Evolutionary conservation across 2,797 vertebrate species (phyloP), one percentile per base, ranked within the genome.

Genomic region (Pangasius macronema): DNA sequence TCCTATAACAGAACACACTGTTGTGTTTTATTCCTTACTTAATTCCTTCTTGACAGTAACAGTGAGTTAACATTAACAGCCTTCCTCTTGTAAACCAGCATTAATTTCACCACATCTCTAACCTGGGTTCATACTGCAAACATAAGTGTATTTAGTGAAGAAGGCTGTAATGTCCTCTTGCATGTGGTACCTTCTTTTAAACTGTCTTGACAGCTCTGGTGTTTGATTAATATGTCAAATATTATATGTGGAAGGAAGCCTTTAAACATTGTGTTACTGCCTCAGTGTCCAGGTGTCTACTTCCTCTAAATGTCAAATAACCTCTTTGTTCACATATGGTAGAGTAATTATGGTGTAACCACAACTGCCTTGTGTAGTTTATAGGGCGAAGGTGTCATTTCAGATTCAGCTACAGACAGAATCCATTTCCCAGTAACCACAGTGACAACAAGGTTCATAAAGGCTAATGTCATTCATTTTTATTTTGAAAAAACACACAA

Each of bases 201-300:
- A 22, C 5, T 3, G 42, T 46, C 59, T 65, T 61, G 36, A 82
- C 36, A 65, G 24, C 36, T 46, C 39, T 42, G 81, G 22, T 65
- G 46, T 67, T 65, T 83, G 27, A 42, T 59, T 73, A 76, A 24
- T 20, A 67, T 83, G 63, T 70, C 51, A 73, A 42, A 36, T 57
- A 63, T 59, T 59, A n/a, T 73, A 73, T 59, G 55, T 59, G 55
- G 39, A 85, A 46, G 55, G 55, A 61, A 61, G 55, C n/a, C 20
- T 84, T 84, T 27, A 72, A 72, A 73, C 33, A n/a, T 10, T 65
- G 61, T 59, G 79, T 57, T 82, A 46, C 55, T 46, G 36, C 57
- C 7, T 61, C 57, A 46, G 79, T 63, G 82, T 36, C 67, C 65
- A 84, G 57, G 80, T 82, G 80, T 82, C 82, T 83, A 36, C 65